A percentile compares a stretch with the other conserved stretches of the same genome.
These are phyloP conservation scores for Macropis europaea DNA, from an alignment of 2,888 invertebrate species.

Conservation along the genomic window DNA sequence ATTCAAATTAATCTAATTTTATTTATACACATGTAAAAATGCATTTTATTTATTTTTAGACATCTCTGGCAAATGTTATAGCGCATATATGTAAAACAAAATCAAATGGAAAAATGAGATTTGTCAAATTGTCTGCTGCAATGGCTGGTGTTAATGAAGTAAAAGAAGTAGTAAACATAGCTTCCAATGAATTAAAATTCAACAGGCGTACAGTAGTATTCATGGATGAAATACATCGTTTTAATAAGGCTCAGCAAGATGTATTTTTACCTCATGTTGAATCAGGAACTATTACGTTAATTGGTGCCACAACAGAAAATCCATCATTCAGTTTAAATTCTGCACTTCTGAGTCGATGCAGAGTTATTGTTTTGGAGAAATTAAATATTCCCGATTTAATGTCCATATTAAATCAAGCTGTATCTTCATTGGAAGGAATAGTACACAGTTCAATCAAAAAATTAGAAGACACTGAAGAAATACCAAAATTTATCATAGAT, in stretches of 20 bases:
- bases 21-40: neutral
- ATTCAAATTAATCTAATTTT: neutral
- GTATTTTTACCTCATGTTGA: constrained; percentile 90
- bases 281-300: constrained; percentile 87
- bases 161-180: constrained; percentile 86
- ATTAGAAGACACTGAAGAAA: neutral
- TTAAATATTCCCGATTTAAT: constrained; percentile 83
- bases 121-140: constrained; percentile 88
- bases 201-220: constrained; percentile 88
- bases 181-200: constrained; percentile 87
- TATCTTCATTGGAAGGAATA: constrained; percentile 77
- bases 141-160: constrained; percentile 89
- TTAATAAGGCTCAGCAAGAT: constrained; percentile 92
- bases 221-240: constrained; percentile 93
- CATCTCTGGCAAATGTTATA: constrained; percentile 88
- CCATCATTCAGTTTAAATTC: constrained; percentile 92
- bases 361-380: constrained; percentile 88
- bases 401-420: constrained; percentile 84
- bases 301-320: constrained; percentile 94
- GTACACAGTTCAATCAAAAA: constrained; percentile 39
- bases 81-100: constrained; percentile 84
- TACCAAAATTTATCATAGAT: constrained; percentile 80
- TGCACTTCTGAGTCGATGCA: constrained; percentile 89
- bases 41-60: constrained; percentile 80
- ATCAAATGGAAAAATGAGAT: constrained; percentile 82